Evolutionary conservation across 2,888 invertebrate genomes (phyloP).

Genomic region (Kryphioiulus occultus): DNA sequence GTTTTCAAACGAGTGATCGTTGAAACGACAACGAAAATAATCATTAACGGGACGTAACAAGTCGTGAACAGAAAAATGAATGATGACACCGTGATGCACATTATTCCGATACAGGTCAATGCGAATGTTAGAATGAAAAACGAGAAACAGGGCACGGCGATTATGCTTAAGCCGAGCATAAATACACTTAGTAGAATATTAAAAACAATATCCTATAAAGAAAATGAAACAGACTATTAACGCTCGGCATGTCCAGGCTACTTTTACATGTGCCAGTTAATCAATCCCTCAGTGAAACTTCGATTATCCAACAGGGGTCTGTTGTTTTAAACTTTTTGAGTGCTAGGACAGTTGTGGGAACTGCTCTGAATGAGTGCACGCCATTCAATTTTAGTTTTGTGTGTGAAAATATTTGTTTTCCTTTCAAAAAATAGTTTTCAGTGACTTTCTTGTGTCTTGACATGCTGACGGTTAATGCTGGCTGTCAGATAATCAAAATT

Average conservation of each 20-base stretch:
- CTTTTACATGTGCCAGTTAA: neutral
- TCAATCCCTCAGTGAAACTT: no score
- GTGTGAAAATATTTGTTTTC: no score
- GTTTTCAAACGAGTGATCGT: neutral
- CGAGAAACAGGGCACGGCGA: constrained; percentile 24
- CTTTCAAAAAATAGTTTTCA: no score
- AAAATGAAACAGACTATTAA: neutral
- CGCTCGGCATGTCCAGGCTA: neutral
- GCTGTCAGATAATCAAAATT: no score
- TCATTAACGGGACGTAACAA: constrained; percentile 1
- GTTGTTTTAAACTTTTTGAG: no score
- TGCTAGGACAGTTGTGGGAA: no score
- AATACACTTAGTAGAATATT: constrained; percentile 11
- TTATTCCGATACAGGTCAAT: neutral
- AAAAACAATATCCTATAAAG: neutral
- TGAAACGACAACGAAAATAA: neutral
- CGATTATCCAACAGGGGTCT: no score
- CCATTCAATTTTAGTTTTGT: no score
- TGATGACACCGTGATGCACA: neutral
- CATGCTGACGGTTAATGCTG: no score
- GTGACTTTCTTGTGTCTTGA: no score
- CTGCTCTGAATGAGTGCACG: no score
- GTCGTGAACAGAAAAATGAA: constrained; percentile 13
- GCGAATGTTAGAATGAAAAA: constrained; percentile 37
- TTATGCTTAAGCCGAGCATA: neutral